Conservation (phyloP, 1,140 invertebrate genomes). For the Asbolus verrucosus region DNA sequence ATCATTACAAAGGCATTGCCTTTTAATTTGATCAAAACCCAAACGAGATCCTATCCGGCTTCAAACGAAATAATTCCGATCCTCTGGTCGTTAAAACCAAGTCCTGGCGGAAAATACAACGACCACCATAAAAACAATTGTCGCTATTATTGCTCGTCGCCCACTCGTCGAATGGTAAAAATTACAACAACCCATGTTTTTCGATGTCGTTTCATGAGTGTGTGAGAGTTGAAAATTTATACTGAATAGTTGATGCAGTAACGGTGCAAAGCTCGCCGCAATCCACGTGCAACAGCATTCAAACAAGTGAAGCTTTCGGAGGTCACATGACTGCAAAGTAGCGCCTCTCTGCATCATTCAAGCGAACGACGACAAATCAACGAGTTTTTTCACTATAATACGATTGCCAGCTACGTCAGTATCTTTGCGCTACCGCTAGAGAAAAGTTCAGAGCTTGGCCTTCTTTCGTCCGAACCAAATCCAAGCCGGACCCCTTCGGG, state of each 20-base stretch:
- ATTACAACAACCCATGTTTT: no score
- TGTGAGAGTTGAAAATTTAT: no score
- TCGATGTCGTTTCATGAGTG: no score
- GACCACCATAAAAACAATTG: no score
- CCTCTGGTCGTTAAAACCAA: background rate
- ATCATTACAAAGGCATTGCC: slow-evolving; percentile 5
- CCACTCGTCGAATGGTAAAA: no score
- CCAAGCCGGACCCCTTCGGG: slow-evolving; percentile 48
- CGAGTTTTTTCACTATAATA: slow-evolving; percentile 47
- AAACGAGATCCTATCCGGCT: background rate
- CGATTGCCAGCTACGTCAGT: slow-evolving; percentile 54
- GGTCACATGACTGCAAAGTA: slow-evolving; percentile 63
- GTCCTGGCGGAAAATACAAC: background rate
- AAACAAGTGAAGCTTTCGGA: slow-evolving; percentile 64
- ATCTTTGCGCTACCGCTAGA: slow-evolving; percentile 54
- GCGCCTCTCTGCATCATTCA: slow-evolving; percentile 57
- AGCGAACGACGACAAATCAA: slow-evolving; percentile 56
- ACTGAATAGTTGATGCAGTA: no score
- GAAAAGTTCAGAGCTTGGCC: slow-evolving; percentile 62
- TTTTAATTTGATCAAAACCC: slow-evolving; percentile 23
- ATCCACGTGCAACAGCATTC: slow-evolving; percentile 58
- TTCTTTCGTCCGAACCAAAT: slow-evolving; percentile 58
- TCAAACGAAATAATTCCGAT: no score
- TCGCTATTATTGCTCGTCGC: no score
- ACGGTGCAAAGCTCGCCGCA: background rate